Conservation (phyloP, 2,113 vertebrate species). For the Asarcornis scutulata region DNA sequence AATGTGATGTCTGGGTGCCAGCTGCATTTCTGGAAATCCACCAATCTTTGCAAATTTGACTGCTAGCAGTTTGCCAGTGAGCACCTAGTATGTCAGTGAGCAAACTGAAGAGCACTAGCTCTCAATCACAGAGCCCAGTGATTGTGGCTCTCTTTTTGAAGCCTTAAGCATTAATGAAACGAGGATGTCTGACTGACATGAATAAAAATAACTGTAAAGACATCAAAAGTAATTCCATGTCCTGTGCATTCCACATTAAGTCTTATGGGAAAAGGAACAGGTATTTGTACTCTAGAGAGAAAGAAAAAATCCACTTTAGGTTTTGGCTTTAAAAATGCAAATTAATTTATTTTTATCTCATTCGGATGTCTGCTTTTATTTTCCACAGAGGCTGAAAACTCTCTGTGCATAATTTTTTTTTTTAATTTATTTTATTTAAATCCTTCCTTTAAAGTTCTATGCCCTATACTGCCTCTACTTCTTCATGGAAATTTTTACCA, state of each 20-base stretch:
- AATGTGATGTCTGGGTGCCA: neutral
- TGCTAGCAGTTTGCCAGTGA: neutral
- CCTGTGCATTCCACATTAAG: neutral
- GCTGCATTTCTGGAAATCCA: neutral
- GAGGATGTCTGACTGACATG: neutral
- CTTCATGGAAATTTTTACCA: neutral
- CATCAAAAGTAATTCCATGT: neutral
- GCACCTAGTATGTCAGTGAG: neutral
- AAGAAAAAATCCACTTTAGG: neutral
- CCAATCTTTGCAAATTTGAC: neutral
- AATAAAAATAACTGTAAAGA: neutral
- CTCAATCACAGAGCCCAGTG: neutral
- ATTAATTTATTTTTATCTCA: neutral
- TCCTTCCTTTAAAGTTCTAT: neutral
- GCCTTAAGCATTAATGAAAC: neutral
- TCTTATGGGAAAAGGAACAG: neutral
- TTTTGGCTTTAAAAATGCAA: neutral
- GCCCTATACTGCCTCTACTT: neutral
- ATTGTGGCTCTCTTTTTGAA: neutral
- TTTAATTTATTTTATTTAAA: neutral
- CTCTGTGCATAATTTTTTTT: constrained; percentile 10
- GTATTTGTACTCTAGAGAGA: neutral
- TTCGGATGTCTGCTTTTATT: neutral
- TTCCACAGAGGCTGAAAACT: neutral
- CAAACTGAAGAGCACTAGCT: neutral